Evolutionary conservation across 2,888 invertebrate genomes (phyloP).

Genomic region (Plagodis dolabraria): DNA sequence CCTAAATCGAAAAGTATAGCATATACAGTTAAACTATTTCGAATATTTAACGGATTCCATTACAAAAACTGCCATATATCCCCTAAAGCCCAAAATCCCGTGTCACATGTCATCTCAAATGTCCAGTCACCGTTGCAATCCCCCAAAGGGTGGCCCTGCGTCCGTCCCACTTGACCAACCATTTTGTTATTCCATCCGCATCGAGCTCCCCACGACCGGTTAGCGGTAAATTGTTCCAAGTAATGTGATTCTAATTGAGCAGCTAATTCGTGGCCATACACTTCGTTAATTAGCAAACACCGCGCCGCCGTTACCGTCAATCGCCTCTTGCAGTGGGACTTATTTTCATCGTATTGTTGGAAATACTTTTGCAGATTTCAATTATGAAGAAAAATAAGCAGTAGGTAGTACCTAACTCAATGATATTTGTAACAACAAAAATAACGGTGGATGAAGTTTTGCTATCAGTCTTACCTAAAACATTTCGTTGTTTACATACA

Average conservation of each 20-base stretch:
- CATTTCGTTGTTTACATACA: no score
- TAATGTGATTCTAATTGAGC: slow-evolving; percentile 84
- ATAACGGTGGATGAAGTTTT: no score
- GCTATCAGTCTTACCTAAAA: no score
- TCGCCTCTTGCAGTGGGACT: slow-evolving; percentile 31
- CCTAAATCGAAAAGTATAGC: no score
- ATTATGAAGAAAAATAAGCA: no score
- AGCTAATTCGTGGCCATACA: slow-evolving; percentile 77
- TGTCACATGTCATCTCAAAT: background rate
- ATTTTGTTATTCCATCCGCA: slow-evolving; percentile 74
- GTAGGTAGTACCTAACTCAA: no score
- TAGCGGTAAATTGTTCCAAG: slow-evolving; percentile 80
- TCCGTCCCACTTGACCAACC: slow-evolving; percentile 46
- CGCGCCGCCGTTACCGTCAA: slow-evolving; percentile 43
- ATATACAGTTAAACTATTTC: no score
- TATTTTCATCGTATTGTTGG: background rate
- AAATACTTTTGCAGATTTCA: no score
- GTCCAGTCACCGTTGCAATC: background rate
- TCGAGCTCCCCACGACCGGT: slow-evolving; percentile 70
- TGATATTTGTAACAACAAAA: no score
- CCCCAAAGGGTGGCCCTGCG: slow-evolving; percentile 12
- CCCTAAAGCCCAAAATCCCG: background rate
- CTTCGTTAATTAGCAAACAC: slow-evolving; percentile 61
- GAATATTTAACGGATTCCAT: background rate
- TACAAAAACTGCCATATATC: background rate